Evolutionary conservation across 2,797 vertebrate genomes (phyloP).

Genomic region (Acanthiza pusilla): DNA sequence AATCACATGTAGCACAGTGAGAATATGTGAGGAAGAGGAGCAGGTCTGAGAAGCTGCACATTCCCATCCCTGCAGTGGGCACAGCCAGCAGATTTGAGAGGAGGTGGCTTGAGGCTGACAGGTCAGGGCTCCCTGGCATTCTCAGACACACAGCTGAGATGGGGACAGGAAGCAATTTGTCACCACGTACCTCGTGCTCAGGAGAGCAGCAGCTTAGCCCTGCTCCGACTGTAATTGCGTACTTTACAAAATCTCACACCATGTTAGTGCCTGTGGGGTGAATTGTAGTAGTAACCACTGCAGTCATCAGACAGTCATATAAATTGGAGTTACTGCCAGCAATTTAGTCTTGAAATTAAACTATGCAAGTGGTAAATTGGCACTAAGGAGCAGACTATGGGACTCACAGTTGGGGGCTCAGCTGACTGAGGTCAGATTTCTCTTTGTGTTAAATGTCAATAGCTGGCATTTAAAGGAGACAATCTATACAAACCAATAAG

Average conservation of each 20-base stretch:
- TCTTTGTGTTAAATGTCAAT: slow-evolving; percentile 79
- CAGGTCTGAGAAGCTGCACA: neutral
- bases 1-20: neutral
- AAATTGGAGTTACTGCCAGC: slow-evolving; percentile 46
- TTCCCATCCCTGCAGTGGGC: neutral
- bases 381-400: slow-evolving; percentile 56
- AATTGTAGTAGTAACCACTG: slow-evolving; percentile 4
- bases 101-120: neutral
- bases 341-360: slow-evolving; percentile 59
- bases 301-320: slow-evolving; percentile 4
- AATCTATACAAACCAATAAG: slow-evolving; percentile 74
- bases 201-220: neutral
- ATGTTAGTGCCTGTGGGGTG: neutral
- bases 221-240: neutral
- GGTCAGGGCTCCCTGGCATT: neutral
- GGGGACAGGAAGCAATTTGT: neutral
- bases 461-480: slow-evolving; percentile 75
- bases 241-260: slow-evolving; percentile 24
- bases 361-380: slow-evolving; percentile 64
- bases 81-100: neutral
- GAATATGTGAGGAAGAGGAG: neutral
- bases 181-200: neutral
- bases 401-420: slow-evolving; percentile 66
- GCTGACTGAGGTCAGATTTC: slow-evolving; percentile 71
- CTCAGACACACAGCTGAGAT: neutral